A percentile compares a stretch with the other conserved stretches of the same genome.
Evolutionary conservation across 2,888 invertebrate species (phyloP).

Genomic region (Gortyna flavago): DNA sequence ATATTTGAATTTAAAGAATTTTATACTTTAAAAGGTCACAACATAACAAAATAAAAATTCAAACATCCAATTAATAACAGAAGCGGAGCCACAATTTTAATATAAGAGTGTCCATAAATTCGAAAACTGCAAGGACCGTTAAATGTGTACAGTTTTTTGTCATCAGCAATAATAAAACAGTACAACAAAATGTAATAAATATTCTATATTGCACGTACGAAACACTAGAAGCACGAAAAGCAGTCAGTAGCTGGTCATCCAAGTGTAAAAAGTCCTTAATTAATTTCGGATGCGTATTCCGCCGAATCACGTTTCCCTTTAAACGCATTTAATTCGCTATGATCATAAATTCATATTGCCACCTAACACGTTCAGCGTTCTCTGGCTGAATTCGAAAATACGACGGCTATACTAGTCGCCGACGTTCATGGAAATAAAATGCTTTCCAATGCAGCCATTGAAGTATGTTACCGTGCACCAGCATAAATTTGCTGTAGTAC

Average conservation of each 20-base stretch:
- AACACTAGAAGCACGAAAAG: conserved; percentile 36
- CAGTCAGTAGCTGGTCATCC: conserved; percentile 64
- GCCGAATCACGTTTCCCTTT: conserved; percentile 79
- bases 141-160: conserved; percentile 50
- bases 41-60: conserved; percentile 24
- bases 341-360: conserved; percentile 88
- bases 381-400: conserved; percentile 84
- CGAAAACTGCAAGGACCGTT: conserved; percentile 44
- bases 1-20: not conserved
- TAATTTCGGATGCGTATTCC: conserved; percentile 81
- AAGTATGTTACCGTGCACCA: conserved; percentile 87
- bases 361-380: conserved; percentile 83
- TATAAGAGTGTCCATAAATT: conserved; percentile 48
- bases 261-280: conserved; percentile 82
- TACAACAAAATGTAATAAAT: conserved; percentile 46
- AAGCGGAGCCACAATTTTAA: conserved; percentile 44
- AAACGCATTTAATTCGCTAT: conserved; percentile 84
- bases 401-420: conserved; percentile 75
- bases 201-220: conserved; percentile 27
- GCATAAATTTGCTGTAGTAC: conserved; percentile 87
- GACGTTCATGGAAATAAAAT: conserved; percentile 87
- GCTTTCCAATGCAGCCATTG: conserved; percentile 88
- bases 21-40: conserved; percentile 3
- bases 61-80: conserved; percentile 34
- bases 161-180: conserved; percentile 39